These are phyloP conservation scores for Poeciliopsis occidentalis DNA, from an alignment of 2,113 vertebrate species.

Conservation along the genomic window DNA sequence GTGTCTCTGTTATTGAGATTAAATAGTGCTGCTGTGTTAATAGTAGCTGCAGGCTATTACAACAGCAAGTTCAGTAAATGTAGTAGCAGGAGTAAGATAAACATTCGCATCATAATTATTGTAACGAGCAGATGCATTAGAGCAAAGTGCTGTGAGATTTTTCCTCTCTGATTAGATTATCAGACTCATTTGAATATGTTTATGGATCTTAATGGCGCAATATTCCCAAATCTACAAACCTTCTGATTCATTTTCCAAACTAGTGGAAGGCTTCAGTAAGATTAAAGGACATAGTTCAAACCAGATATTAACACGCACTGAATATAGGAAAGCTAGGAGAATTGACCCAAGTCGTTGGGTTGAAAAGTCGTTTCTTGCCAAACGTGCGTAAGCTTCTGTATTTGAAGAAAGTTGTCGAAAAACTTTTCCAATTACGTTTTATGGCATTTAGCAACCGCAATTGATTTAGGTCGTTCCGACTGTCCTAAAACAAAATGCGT, in stretches of 20 bases:
- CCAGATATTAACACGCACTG: too few relatives aligned
- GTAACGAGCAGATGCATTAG: slow-evolving; percentile 44
- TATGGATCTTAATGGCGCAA: background rate
- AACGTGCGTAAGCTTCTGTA: too few relatives aligned
- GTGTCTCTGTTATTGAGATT: slow-evolving; percentile 9
- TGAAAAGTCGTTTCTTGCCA: too few relatives aligned
- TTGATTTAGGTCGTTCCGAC: too few relatives aligned
- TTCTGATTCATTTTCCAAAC: slow-evolving; percentile 19
- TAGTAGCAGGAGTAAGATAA: slow-evolving; percentile 45
- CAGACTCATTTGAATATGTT: background rate
- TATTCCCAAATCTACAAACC: slow-evolving; percentile 21
- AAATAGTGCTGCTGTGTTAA: slow-evolving; percentile 39
- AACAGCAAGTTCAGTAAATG: slow-evolving; percentile 20
- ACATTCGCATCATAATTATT: slow-evolving; percentile 53
- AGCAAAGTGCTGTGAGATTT: slow-evolving; percentile 35
- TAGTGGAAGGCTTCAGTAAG: background rate
- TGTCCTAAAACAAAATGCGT: too few relatives aligned
- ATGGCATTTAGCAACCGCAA: too few relatives aligned
- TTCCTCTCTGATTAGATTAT: slow-evolving; percentile 29
- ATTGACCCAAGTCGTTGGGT: too few relatives aligned
- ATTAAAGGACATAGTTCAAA: background rate
- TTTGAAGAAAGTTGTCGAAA: too few relatives aligned
- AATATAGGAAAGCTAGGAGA: too few relatives aligned
- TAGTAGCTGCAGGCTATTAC: slow-evolving; percentile 46
- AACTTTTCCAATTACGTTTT: too few relatives aligned